phyloP scores from a whole-genome alignment of 2,113 vertebrate genomes.

The Ciconia maguari region DNA sequence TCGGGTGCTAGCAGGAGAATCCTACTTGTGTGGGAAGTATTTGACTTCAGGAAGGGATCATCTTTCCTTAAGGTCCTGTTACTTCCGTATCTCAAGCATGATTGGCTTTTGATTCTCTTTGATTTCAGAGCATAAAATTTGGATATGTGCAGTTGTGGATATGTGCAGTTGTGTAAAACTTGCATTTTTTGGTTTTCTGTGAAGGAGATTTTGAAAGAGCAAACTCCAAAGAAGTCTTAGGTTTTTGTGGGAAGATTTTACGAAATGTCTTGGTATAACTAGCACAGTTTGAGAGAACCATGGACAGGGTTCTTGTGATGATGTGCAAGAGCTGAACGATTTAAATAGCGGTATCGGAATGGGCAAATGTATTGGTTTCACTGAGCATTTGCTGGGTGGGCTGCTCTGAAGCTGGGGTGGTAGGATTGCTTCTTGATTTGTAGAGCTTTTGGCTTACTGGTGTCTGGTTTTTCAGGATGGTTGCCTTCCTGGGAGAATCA shows the following conservation, averaged over 20 bases:
- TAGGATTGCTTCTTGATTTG: neutral
- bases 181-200: neutral
- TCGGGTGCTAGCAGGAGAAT: neutral
- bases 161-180: accelerated
- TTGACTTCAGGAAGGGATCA: neutral
- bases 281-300: neutral
- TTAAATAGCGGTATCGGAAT: accelerated
- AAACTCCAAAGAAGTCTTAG: neutral
- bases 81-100: neutral
- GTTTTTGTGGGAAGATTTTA: neutral
- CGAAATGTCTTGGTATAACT: neutral
- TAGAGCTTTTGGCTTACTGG: neutral
- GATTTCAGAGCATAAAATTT: neutral
- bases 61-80: neutral
- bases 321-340: neutral
- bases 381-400: neutral
- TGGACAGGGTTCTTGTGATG: neutral
- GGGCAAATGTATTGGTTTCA: neutral
- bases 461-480: neutral
- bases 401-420: neutral
- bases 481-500: neutral
- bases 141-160: accelerated
- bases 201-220: neutral
- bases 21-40: neutral
- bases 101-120: neutral